A percentile compares a stretch with the other conserved stretches of the same genome.
These are phyloP conservation scores for Electrophaes corylata DNA, from an alignment of 2,888 invertebrate species.

Conservation along the genomic window DNA sequence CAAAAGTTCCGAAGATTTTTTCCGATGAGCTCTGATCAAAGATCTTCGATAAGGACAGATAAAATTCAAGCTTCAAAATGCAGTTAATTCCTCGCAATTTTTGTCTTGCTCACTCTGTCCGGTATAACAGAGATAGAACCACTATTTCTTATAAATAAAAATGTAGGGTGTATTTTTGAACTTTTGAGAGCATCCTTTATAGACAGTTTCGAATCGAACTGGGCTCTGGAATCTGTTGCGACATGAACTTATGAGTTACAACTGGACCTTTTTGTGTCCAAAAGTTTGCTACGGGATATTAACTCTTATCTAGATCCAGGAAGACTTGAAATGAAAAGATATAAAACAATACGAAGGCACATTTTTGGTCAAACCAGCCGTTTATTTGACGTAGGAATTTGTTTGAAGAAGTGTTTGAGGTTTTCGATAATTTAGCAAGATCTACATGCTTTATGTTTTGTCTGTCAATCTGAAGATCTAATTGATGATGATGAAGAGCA, in stretches of 20 bases:
- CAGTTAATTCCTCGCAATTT: constrained; percentile 7
- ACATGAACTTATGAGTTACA: constrained; percentile 79
- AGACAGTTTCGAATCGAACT: constrained; percentile 55
- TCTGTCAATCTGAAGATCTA: constrained; percentile 26
- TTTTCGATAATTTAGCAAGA: constrained; percentile 31
- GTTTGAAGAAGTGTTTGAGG: constrained; percentile 26
- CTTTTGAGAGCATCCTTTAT: constrained; percentile 55
- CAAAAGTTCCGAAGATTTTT: constrained; percentile 3
- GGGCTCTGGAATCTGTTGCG: constrained; percentile 67
- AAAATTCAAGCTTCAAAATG: constrained; percentile 5
- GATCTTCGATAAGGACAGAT: constrained; percentile 15
- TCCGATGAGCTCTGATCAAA: constrained; percentile 1
- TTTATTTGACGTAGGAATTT: constrained; percentile 30
- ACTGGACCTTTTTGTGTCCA: constrained; percentile 60
- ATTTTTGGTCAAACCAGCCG: constrained; percentile 21
- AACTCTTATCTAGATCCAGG: constrained; percentile 32
- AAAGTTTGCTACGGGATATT: constrained; percentile 56
- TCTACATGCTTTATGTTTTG: constrained; percentile 30
- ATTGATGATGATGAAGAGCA: constrained; percentile 26
- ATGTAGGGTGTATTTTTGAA: not conserved
- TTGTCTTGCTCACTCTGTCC: not conserved
- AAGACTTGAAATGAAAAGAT: constrained; percentile 7
- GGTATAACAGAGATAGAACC: not conserved
- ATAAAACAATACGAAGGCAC: constrained; percentile 23
- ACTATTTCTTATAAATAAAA: not conserved